These are phyloP conservation scores for Timema cristinae DNA, from an alignment of 2,888 invertebrate species.

Conservation along the genomic window DNA sequence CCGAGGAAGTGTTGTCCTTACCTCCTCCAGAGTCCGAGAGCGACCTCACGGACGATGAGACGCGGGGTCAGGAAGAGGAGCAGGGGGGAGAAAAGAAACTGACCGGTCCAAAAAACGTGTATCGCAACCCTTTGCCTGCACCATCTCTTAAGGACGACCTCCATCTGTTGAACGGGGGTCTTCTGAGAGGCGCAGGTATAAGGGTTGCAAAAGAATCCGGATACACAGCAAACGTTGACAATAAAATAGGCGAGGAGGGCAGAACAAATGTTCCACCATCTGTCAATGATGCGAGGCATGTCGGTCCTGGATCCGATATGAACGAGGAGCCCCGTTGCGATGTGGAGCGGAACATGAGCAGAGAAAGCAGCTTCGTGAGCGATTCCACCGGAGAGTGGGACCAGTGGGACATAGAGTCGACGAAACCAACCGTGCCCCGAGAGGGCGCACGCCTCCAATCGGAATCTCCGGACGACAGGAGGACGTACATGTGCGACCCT, in stretches of 20 bases:
- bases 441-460: constrained; percentile 1
- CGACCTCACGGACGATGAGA: constrained; percentile 29
- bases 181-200: constrained; percentile 23
- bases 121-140: constrained; percentile 53
- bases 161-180: constrained; percentile 11
- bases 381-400: constrained; percentile 21
- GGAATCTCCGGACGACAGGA: constrained; percentile 13
- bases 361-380: constrained; percentile 9
- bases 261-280: no score
- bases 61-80: constrained; percentile 32
- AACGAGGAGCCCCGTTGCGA: no score
- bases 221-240: not conserved
- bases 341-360: no score
- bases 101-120: constrained; percentile 51
- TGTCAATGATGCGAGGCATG: no score
- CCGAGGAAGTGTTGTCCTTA: constrained; percentile 40
- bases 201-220: constrained; percentile 29
- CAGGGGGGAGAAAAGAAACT: constrained; percentile 30
- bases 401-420: constrained; percentile 20
- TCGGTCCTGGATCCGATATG: no score
- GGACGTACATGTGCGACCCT: constrained; percentile 29
- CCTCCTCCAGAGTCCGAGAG: constrained; percentile 31
- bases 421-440: not conserved
- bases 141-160: constrained; percentile 46
- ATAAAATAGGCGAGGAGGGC: not conserved